Conservation (phyloP, 2,797 vertebrate genomes). For the Intellagama lesueurii region DNA sequence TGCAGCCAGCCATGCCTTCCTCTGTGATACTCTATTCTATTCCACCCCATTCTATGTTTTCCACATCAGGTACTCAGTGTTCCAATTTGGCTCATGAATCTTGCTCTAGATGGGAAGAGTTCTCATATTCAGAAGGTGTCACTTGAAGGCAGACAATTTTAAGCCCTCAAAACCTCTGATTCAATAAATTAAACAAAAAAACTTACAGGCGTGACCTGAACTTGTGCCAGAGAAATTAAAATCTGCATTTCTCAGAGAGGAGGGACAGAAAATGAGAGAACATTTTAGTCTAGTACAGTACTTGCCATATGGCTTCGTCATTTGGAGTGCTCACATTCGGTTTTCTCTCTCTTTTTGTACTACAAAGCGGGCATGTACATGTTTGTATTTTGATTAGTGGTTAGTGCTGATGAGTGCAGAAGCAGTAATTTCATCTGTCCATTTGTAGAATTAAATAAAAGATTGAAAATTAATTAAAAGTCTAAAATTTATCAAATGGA, state of each 20-base stretch:
- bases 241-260: constrained; percentile 17
- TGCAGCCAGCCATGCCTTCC: neutral
- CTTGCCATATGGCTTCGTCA: neutral
- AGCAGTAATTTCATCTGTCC: neutral
- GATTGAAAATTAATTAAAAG: neutral
- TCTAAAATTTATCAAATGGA: neutral
- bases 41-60: neutral
- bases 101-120: neutral
- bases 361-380: neutral
- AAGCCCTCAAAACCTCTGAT: neutral
- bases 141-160: neutral
- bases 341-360: neutral
- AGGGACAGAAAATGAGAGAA: neutral
- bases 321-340: neutral
- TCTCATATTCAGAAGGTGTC: neutral
- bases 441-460: neutral
- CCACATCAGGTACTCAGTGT: neutral
- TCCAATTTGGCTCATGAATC: neutral
- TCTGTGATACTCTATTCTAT: neutral
- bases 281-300: neutral
- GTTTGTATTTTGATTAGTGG: neutral
- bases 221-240: neutral
- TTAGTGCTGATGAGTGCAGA: neutral
- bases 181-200: constrained; percentile 1
- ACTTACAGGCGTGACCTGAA: neutral